Evolutionary conservation across 2,113 vertebrate genomes (phyloP).

Genomic region (Pelobates fuscus): DNA sequence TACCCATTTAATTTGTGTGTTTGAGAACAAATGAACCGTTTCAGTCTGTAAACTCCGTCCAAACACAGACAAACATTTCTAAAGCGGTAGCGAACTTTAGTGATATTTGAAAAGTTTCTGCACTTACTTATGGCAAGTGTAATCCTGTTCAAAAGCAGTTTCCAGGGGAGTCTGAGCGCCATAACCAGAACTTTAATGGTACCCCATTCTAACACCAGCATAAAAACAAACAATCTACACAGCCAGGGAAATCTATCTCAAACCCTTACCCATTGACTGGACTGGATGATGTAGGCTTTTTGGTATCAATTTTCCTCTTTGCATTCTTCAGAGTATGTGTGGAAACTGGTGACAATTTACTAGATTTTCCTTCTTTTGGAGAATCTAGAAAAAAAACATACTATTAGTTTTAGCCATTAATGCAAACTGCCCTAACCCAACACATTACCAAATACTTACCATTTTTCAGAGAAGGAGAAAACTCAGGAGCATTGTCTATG

Average conservation of each 20-base stretch:
- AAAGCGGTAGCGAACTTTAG: too few species aligned
- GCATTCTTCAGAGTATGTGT: conserved; percentile 69
- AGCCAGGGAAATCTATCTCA: too few species aligned
- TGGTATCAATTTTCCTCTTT: conserved; percentile 68
- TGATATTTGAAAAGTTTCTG: too few species aligned
- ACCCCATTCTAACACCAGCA: not conserved
- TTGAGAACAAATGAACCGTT: too few species aligned
- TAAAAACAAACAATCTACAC: too few species aligned
- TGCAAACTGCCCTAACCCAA: not conserved
- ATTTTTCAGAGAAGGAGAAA: conserved; percentile 75
- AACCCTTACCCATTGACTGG: conserved; percentile 77
- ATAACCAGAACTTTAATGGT: too few species aligned
- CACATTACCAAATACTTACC: conserved; percentile 58
- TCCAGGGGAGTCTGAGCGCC: too few species aligned
- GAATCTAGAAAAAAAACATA: conserved; percentile 63
- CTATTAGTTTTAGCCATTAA: not conserved
- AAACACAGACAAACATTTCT: too few species aligned
- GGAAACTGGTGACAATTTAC: conserved; percentile 67
- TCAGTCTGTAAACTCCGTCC: too few species aligned
- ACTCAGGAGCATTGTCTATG: conserved; percentile 65
- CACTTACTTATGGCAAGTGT: too few species aligned
- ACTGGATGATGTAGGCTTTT: conserved; percentile 63
- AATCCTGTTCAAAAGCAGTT: too few species aligned
- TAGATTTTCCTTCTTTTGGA: conserved; percentile 71
- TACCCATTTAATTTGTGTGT: too few species aligned